Conservation (phyloP, 37 sponge, comb jelly and placozoan genomes). For the Aplysina aerophoba region DNA sequence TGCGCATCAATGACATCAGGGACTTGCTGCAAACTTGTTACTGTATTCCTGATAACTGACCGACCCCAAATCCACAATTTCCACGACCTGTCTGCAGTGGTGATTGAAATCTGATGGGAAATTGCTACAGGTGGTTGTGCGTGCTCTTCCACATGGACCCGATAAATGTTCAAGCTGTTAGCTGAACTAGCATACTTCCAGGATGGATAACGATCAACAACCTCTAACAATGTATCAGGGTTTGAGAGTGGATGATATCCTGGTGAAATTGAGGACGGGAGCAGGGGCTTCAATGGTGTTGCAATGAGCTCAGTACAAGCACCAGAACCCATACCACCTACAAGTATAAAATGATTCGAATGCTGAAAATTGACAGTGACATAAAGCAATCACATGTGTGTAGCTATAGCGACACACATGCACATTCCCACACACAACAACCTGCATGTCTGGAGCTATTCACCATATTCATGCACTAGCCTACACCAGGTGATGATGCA, state of each 20-base stretch:
- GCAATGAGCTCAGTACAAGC: too few relatives aligned
- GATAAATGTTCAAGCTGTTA: neutral
- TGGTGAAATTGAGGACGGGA: neutral
- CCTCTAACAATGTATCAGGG: neutral
- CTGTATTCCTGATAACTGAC: neutral
- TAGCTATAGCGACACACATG: neutral
- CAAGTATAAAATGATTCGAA: too few relatives aligned
- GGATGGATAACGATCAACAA: constrained; percentile 15
- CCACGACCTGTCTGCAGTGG: constrained; percentile 3
- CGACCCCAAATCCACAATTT: constrained; percentile 13
- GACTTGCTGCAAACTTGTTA: constrained; percentile 16
- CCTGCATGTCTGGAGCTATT: too few relatives aligned
- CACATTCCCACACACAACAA: constrained; percentile 14
- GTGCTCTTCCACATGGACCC: constrained; percentile 2
- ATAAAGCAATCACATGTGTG: neutral
- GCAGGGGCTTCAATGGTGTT: too few relatives aligned
- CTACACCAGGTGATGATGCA: too few relatives aligned
- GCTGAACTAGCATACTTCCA: constrained; percentile 9
- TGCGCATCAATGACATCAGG: constrained; percentile 1
- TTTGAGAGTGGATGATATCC: neutral
- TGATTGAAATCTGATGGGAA: neutral
- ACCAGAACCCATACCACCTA: neutral
- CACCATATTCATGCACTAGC: too few relatives aligned
- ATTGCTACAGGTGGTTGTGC: constrained; percentile 5
- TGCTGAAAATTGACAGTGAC: too few relatives aligned